Percentiles rank a stretch among this genome's conserved stretches.
Evolutionary conservation across 2,888 invertebrate species (phyloP).

Genomic region (Lucinisca nassula): DNA sequence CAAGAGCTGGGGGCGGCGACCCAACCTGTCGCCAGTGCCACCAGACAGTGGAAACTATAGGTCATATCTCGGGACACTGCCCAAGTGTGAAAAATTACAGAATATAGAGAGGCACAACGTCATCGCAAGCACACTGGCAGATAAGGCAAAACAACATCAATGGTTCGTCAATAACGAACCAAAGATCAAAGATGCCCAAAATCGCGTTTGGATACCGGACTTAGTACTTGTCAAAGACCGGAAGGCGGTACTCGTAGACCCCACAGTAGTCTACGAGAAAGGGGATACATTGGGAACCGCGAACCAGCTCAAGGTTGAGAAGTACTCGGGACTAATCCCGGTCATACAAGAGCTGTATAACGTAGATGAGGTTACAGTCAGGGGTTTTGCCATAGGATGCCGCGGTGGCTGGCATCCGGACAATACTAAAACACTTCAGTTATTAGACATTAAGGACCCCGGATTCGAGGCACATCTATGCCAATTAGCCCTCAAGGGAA

Average conservation of each 20-base stretch:
- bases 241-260: slow-evolving; percentile 11
- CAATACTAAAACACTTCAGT: too few relatives aligned
- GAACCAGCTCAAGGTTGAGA: background rate
- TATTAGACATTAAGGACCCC: too few relatives aligned
- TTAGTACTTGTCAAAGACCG: background rate
- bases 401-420: background rate
- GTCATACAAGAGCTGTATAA: background rate
- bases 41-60: slow-evolving; percentile 25
- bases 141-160: background rate
- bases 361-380: background rate
- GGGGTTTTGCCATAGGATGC: slow-evolving; percentile 3
- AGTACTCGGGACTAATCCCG: background rate
- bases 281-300: background rate
- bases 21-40: slow-evolving; percentile 14
- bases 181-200: background rate
- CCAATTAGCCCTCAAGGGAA: too few relatives aligned
- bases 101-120: slow-evolving; percentile 41
- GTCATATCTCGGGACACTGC: slow-evolving; percentile 46
- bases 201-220: background rate
- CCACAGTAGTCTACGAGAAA: slow-evolving; percentile 25
- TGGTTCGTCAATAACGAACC: slow-evolving; percentile 15
- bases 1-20: background rate
- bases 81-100: slow-evolving; percentile 25
- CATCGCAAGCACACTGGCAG: background rate
- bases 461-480: too few relatives aligned